A percentile compares a stretch with the other conserved stretches of the same genome.
Evolutionary conservation across 2,797 vertebrate genomes (phyloP).

Genomic region (Chromis chromis): DNA sequence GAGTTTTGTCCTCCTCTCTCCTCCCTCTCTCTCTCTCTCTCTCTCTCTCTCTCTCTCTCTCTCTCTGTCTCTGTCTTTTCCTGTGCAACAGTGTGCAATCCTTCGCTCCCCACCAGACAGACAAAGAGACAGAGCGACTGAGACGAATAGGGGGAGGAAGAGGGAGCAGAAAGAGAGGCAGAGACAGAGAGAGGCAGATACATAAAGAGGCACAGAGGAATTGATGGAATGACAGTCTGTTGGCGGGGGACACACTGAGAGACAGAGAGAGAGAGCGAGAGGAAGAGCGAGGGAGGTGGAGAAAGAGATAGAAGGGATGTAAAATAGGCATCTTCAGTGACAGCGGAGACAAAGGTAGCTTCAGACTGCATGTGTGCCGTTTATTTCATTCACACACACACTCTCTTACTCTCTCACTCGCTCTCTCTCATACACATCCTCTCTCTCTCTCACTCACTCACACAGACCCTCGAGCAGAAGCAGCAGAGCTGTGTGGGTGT

Average conservation of each 20-base stretch:
- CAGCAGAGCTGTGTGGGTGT: conserved; percentile 70
- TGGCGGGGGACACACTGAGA: conserved; percentile 46
- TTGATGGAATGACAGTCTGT: conserved; percentile 78
- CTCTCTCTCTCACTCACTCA: conserved; percentile 44
- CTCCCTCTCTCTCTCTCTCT: conserved; percentile 5
- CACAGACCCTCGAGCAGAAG: conserved; percentile 73
- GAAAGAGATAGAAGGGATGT: conserved; percentile 58
- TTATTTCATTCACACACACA: conserved; percentile 68
- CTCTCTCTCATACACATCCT: conserved; percentile 10
- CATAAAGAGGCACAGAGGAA: conserved; percentile 72
- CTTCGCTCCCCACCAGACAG: conserved; percentile 65
- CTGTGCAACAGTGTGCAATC: conserved; percentile 79
- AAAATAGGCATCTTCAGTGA: conserved; percentile 74
- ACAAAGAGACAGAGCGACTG: conserved; percentile 63
- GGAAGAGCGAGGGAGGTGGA: conserved; percentile 39
- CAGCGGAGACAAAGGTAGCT: conserved; percentile 77
- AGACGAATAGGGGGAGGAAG: conserved; percentile 52
- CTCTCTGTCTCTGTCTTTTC: conserved; percentile 33
- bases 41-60: neutral
- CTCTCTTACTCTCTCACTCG: conserved; percentile 5
- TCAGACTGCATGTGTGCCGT: conserved; percentile 65
- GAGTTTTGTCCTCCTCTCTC: conserved; percentile 23
- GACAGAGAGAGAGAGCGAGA: conserved; percentile 30
- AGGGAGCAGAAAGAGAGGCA: conserved; percentile 36
- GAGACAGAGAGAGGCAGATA: conserved; percentile 65